These are phyloP conservation scores for Muscicapa adusta DNA, from an alignment of 2,113 vertebrate species.

Conservation along the genomic window DNA sequence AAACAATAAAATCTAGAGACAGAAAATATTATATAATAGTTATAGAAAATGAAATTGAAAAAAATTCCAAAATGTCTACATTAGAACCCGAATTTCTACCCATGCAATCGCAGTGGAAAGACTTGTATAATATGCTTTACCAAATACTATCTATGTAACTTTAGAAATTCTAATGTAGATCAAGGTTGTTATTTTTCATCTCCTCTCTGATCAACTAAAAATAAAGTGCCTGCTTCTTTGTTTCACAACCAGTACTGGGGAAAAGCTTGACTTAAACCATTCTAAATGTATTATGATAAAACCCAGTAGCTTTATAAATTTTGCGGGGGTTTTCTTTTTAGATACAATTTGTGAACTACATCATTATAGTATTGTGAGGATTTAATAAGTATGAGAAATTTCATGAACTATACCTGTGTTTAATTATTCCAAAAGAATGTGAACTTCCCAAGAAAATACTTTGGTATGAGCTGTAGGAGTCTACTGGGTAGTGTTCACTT, in stretches of 20 bases:
- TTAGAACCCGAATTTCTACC: background rate
- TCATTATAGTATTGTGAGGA: background rate
- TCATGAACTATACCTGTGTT: background rate
- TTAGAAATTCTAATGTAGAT: background rate
- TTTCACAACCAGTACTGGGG: background rate
- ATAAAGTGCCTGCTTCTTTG: background rate
- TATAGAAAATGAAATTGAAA: background rate
- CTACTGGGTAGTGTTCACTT: background rate
- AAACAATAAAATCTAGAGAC: background rate
- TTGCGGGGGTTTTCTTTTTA: background rate
- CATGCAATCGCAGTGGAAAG: background rate
- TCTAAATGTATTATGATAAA: background rate
- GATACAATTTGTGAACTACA: background rate
- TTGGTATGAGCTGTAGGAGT: background rate
- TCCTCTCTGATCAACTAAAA: background rate
- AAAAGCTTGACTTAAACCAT: background rate
- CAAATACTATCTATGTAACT: background rate
- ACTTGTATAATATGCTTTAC: background rate
- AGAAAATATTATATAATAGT: background rate
- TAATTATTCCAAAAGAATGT: background rate
- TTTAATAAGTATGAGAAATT: background rate
- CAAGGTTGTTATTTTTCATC: background rate
- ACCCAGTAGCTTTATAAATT: background rate
- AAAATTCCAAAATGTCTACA: fast-evolving
- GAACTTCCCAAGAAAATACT: background rate